Conservation (phyloP, 2,888 invertebrate genomes). For the Gasteruption jaculator region DNA sequence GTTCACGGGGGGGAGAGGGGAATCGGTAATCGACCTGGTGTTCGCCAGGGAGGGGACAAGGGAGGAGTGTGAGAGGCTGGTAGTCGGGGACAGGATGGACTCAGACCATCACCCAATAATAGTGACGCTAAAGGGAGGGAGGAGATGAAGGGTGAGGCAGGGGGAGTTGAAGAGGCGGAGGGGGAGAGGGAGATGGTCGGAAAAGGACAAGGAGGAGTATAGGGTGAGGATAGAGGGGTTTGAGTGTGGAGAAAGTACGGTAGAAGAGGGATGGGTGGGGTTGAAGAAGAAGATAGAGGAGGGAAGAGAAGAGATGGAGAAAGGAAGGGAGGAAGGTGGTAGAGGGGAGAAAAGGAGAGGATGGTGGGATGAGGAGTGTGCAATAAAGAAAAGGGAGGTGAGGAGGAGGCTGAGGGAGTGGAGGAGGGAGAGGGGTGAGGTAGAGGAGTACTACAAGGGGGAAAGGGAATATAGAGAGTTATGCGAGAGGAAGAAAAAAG, state of each 20-base stretch:
- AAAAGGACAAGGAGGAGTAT: not conserved
- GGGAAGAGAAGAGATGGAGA: not conserved
- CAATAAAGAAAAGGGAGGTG: not conserved
- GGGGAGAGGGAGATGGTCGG: not conserved
- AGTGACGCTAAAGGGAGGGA: too few relatives aligned
- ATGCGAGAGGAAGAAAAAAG: not conserved
- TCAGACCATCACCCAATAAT: conserved; percentile 9
- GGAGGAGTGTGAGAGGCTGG: conserved; percentile 3
- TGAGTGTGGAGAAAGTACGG: not conserved
- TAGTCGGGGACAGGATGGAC: not conserved
- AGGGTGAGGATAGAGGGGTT: not conserved
- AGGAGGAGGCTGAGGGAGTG: conserved; percentile 14
- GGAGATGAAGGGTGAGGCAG: conserved; percentile 10
- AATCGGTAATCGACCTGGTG: conserved; percentile 6
- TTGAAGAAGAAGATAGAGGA: not conserved
- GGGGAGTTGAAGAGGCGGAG: not conserved
- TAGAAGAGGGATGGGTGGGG: not conserved
- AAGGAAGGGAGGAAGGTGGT: not conserved
- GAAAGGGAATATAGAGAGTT: conserved; percentile 1
- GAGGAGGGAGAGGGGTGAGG: conserved; percentile 16
- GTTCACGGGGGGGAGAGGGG: not conserved
- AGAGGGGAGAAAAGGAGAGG: not conserved
- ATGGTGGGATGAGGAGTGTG: conserved; percentile 5
- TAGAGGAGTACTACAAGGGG: conserved; percentile 6
- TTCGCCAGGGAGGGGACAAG: conserved; percentile 2